Evolutionary conservation across 1,140 invertebrate species (phyloP).

Genomic region (Brachionus manjavacas): DNA sequence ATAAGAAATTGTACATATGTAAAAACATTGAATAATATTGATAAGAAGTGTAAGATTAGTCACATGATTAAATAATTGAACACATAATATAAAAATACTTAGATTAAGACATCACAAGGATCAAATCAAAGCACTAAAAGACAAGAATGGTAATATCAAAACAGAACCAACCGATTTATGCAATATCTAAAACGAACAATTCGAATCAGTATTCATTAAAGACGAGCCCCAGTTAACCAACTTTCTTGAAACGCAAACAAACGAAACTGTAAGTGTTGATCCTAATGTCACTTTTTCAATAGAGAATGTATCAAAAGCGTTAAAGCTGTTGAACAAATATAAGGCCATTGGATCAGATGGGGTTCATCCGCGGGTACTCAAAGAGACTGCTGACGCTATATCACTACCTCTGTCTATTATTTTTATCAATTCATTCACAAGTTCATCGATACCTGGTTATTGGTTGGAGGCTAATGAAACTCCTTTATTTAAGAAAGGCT

Average conservation of each 20-base stretch:
- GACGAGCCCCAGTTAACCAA: neutral
- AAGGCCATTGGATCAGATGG: neutral
- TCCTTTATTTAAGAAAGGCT: neutral
- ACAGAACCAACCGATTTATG: neutral
- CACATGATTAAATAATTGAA: no score
- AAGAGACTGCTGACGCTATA: neutral
- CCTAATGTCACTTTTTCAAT: neutral
- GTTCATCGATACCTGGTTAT: neutral
- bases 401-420: neutral
- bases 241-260: neutral
- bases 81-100: no score
- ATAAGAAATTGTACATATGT: no score
- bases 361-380: neutral
- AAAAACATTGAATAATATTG: no score
- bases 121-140: neutral
- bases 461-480: conserved; percentile 4
- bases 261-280: neutral
- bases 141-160: neutral
- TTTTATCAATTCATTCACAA: neutral
- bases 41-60: no score
- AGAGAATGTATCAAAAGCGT: neutral
- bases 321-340: neutral
- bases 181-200: neutral
- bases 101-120: no score
- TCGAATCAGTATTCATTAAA: neutral